Evolutionary conservation across 2,113 vertebrate species (phyloP).

Genomic region (Stegostoma tigrinum): DNA sequence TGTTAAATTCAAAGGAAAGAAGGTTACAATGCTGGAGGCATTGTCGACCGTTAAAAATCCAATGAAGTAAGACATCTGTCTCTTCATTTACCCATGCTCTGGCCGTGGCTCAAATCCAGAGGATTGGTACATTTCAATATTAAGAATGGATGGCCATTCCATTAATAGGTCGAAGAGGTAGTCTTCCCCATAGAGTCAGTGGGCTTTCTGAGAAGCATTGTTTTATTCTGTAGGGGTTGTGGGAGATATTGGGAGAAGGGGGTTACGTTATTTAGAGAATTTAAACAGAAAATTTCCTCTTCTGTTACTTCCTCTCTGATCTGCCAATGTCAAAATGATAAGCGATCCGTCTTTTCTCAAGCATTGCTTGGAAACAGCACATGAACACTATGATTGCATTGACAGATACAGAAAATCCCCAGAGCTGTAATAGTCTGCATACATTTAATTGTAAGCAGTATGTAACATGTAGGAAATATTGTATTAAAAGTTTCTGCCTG

Average conservation of each 20-base stretch:
- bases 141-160: background rate
- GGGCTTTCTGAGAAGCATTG: background rate
- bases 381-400: no score
- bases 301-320: background rate
- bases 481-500: no score
- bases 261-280: background rate
- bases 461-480: no score
- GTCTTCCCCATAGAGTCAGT: background rate
- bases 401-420: no score
- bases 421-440: no score
- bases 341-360: background rate
- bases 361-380: background rate
- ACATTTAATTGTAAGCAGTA: no score
- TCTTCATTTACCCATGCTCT: background rate
- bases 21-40: background rate
- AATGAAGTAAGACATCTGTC: background rate
- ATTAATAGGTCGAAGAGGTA: background rate
- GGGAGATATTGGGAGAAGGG: no score
- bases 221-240: background rate
- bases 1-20: background rate
- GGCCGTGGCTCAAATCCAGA: background rate
- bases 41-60: background rate
- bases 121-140: background rate
- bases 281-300: no score
- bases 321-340: background rate